Evolutionary conservation across 2,113 vertebrate genomes (phyloP).

Genomic region (Sitta europaea): DNA sequence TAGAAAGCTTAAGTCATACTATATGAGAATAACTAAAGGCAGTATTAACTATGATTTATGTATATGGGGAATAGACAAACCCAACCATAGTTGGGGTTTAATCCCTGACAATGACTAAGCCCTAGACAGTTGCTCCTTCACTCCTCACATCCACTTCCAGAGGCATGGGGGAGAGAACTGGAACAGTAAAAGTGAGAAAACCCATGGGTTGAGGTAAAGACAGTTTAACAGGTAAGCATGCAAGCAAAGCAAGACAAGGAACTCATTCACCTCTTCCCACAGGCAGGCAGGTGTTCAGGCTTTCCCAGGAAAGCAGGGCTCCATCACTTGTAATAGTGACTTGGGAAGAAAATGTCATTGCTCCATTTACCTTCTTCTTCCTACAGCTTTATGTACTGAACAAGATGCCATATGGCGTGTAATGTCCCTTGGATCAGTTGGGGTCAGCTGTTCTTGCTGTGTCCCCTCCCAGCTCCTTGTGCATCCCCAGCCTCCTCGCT

Average conservation of each 20-base stretch:
- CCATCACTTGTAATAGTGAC: rapidly evolving
- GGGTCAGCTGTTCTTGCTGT: background rate
- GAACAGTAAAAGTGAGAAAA: background rate
- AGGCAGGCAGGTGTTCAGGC: rapidly evolving
- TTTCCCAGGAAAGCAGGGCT: background rate
- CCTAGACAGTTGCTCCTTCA: rapidly evolving
- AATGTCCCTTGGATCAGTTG: background rate
- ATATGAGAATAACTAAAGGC: background rate
- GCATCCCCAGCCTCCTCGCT: rapidly evolving
- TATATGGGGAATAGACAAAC: background rate
- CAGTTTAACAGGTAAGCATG: background rate
- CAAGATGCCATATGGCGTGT: background rate
- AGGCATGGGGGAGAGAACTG: rapidly evolving
- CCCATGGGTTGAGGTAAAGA: background rate
- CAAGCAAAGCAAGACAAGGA: background rate
- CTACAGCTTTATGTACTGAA: background rate
- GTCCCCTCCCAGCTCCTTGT: background rate
- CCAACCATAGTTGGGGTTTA: background rate
- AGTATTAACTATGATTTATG: background rate
- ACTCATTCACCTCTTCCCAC: background rate
- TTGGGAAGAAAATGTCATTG: background rate
- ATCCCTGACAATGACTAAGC: rapidly evolving
- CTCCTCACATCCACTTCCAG: rapidly evolving
- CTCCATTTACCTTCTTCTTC: background rate
- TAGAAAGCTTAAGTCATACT: background rate